phyloP scores from a whole-genome alignment of 2,888 invertebrate genomes.

The Ochropleura plecta region DNA sequence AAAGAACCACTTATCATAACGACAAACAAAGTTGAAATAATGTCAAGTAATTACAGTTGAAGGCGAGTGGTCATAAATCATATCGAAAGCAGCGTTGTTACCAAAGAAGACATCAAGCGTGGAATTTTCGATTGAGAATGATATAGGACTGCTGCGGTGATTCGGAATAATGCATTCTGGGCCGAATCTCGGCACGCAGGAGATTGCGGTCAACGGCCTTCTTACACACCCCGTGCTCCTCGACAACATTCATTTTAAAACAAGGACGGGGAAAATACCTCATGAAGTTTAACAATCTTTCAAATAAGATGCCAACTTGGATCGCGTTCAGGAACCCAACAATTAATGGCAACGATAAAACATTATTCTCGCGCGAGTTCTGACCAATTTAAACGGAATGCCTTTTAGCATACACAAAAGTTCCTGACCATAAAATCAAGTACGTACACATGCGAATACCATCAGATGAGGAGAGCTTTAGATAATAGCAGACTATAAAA shows the following conservation, averaged over 20 bases:
- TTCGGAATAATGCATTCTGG: constrained; percentile 86
- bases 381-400: constrained; percentile 64
- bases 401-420: constrained; percentile 57
- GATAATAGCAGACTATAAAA: constrained; percentile 69
- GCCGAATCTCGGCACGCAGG: constrained; percentile 80
- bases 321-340: constrained; percentile 64
- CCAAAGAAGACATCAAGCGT: constrained; percentile 86
- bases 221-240: constrained; percentile 74
- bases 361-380: constrained; percentile 68
- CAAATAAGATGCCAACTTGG: constrained; percentile 72
- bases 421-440: constrained; percentile 59
- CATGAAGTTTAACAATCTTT: constrained; percentile 76
- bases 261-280: constrained; percentile 76
- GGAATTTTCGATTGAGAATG: constrained; percentile 86
- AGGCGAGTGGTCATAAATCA: constrained; percentile 81
- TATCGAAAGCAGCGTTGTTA: constrained; percentile 83
- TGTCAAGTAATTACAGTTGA: constrained; percentile 76
- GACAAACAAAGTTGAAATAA: constrained; percentile 67
- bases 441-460: constrained; percentile 59
- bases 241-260: constrained; percentile 74
- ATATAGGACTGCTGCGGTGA: constrained; percentile 82
- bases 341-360: constrained; percentile 73
- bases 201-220: constrained; percentile 85
- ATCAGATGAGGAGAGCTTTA: constrained; percentile 60
- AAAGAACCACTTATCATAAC: constrained; percentile 43